Base-by-base conservation (phyloP, 2,113 vertebrate species). In the Actinemys pallida region DNA sequence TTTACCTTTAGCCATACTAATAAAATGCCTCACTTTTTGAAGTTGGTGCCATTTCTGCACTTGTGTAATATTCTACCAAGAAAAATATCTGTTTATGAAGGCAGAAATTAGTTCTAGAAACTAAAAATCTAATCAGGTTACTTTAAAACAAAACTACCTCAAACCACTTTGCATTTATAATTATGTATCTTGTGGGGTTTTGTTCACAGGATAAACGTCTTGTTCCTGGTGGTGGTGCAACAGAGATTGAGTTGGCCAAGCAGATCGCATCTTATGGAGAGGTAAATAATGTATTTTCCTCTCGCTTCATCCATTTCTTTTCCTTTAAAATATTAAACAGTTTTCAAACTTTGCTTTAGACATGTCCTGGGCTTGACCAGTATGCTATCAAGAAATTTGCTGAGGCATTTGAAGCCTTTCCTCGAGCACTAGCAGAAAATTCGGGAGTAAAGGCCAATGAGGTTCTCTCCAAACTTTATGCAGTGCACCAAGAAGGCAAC, bases 321-420 rank as follows among this genome's bases (percentile, higher is more conserved):
- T 24, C 17, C 84, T 47, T 80, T 69, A 6, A 83, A 90, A 84
- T 86, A 42, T 47, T 90, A 87, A 91, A 0, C 57, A 22, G 27
- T 81, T 95, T 94, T 91, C 42, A 69, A 78, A 27, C 25, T 97
- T 93, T 90, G 20, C 95, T 97, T 94, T 76, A 99, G 99, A 99
- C 99, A 8, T 99, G 99, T 84, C 99, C 99, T 31, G 99, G 99
- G 56, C 98, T 99, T 56, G 99, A 99, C 93, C 99, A 99, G 10
- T 99, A 99, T 42, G 98, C 99, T 85, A 99, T 99, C 94, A 99
- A 99, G 97, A 99, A 99, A 97, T 99, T 99, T 93, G 99, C 99
- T 4, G 99, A 99, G 83, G 99, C 99, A 7, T 99, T 99, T 78
- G 99, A 99, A 98, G 97, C 96, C 2, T 93, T 99, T 93, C 99